Evolutionary conservation across 2,888 invertebrate species (phyloP).

Genomic region (Trimorus sp.): DNA sequence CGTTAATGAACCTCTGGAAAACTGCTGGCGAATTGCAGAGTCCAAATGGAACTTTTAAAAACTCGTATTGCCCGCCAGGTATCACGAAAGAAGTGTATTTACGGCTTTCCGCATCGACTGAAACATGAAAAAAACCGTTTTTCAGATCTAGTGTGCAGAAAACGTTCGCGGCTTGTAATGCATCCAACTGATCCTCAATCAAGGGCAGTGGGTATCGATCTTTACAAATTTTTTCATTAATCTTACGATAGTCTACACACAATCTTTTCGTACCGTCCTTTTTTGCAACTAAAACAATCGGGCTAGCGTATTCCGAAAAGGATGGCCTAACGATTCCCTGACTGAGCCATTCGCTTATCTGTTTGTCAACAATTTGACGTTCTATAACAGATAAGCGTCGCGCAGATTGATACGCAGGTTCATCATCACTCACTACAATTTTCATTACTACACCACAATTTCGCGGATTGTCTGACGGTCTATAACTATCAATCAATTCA

Average conservation of each 20-base stretch:
- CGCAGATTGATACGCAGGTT: slow-evolving; percentile 69
- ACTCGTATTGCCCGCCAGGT: slow-evolving; percentile 7
- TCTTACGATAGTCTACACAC: slow-evolving; percentile 1
- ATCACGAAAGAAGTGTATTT: slow-evolving; percentile 9
- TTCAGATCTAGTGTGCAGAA: neutral
- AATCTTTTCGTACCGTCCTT: neutral
- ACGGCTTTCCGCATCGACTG: neutral
- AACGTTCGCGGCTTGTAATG: neutral
- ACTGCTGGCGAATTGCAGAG: slow-evolving; percentile 4
- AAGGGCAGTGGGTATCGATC: neutral
- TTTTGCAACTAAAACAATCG: neutral
- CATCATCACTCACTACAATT: slow-evolving; percentile 72
- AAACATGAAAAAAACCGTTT: slow-evolving; percentile 5
- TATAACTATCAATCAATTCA: neutral
- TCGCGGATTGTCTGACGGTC: neutral
- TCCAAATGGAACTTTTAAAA: slow-evolving; percentile 2
- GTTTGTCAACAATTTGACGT: slow-evolving; percentile 30
- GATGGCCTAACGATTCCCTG: slow-evolving; percentile 3
- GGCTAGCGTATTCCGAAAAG: slow-evolving; percentile 5
- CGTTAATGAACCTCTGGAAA: slow-evolving; percentile 5
- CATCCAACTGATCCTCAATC: slow-evolving; percentile 8
- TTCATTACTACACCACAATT: neutral
- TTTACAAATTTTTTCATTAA: neutral
- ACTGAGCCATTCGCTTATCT: neutral
- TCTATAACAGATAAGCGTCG: slow-evolving; percentile 69